These are phyloP conservation scores for Toxotes lorentzi DNA, from an alignment of 2,797 vertebrate genomes.

Conservation along the genomic window DNA sequence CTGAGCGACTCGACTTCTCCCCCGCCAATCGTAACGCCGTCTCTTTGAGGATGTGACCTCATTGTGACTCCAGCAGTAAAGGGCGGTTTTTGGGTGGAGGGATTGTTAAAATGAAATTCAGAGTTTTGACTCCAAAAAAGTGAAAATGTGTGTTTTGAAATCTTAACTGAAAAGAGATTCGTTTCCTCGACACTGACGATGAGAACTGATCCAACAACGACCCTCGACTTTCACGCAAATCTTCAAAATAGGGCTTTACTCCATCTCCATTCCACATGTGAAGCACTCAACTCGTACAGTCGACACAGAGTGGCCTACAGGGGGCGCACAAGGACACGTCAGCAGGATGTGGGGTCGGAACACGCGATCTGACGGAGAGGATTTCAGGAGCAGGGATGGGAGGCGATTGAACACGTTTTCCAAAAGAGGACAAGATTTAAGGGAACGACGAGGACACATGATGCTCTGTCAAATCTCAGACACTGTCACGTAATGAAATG, in stretches of 20 bases:
- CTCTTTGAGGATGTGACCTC: slow-evolving; percentile 12
- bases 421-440: neutral
- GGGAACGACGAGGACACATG: slow-evolving; percentile 21
- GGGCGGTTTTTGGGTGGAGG: neutral
- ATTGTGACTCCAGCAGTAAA: neutral
- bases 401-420: neutral
- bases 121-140: no score
- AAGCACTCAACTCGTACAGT: slow-evolving; percentile 30
- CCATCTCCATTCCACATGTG: slow-evolving; percentile 13
- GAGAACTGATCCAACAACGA: neutral
- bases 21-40: neutral
- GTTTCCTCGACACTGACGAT: neutral
- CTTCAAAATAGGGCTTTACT: slow-evolving; percentile 36
- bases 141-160: no score
- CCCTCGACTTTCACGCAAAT: neutral
- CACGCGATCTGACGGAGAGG: neutral
- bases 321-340: neutral
- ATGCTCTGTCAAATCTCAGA: slow-evolving; percentile 43
- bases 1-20: slow-evolving; percentile 26
- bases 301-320: slow-evolving; percentile 38
- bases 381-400: neutral
- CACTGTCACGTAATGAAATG: slow-evolving; percentile 4
- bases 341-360: no score
- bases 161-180: no score
- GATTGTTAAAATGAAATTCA: no score